A percentile compares a stretch with the other conserved stretches of the same genome.
phyloP scores from a whole-genome alignment of 1,140 invertebrate species.

The Brachionus calyciflorus region DNA sequence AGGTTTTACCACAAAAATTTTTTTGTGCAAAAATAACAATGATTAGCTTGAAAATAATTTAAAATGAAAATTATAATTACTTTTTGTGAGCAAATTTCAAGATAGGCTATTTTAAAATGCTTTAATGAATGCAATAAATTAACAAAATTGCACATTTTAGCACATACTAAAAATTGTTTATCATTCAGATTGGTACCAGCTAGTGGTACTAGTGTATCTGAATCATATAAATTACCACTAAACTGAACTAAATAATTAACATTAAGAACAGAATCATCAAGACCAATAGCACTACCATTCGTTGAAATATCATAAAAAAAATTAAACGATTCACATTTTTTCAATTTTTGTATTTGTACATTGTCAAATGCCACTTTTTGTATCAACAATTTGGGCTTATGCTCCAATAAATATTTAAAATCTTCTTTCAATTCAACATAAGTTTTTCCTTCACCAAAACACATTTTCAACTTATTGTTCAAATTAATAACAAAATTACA shows the following conservation, averaged over 20 bases:
- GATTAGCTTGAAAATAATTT: background rate
- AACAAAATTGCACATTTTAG: slow-evolving; percentile 28
- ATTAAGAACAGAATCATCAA: background rate
- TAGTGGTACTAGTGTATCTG: slow-evolving; percentile 29
- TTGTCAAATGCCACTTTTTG: slow-evolving; percentile 40
- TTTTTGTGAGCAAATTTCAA: slow-evolving; percentile 42
- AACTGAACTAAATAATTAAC: slow-evolving; percentile 36
- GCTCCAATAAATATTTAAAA: slow-evolving; percentile 13
- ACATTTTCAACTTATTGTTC: slow-evolving; percentile 14
- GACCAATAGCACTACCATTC: background rate
- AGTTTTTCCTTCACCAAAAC: slow-evolving; percentile 1
- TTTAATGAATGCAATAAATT: slow-evolving; percentile 34
- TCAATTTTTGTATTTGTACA: slow-evolving; percentile 17
- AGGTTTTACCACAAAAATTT: no score
- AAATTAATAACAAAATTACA: slow-evolving; percentile 33
- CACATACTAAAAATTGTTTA: slow-evolving; percentile 36
- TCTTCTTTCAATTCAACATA: slow-evolving; percentile 14
- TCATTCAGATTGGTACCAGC: background rate
- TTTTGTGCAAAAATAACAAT: no score
- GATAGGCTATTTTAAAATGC: slow-evolving; percentile 38
- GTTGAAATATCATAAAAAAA: slow-evolving; percentile 20
- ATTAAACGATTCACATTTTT: slow-evolving; percentile 30
- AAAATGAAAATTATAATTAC: background rate
- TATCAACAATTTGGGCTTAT: slow-evolving; percentile 20
- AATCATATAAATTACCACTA: slow-evolving; percentile 30